These are phyloP conservation scores for Anoplius nigerrimus DNA, from an alignment of 2,888 invertebrate species.

Conservation along the genomic window DNA sequence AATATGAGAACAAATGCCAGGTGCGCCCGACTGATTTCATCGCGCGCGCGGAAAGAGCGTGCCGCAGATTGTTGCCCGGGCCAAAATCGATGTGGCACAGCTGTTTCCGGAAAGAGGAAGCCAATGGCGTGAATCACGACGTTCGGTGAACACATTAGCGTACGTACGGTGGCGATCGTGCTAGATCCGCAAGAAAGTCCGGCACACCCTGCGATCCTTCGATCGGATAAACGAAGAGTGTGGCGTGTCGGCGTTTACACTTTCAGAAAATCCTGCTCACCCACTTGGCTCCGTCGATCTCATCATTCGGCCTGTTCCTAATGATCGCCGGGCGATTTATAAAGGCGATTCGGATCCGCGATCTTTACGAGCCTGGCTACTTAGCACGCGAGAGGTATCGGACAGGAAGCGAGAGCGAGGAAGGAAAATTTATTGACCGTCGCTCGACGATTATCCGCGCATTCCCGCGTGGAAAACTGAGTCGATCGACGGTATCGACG, in stretches of 20 bases:
- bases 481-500: conserved; percentile 20
- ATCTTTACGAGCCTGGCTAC: conserved; percentile 27
- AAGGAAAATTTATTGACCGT: conserved; percentile 35
- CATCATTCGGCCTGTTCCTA: conserved; percentile 29
- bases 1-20: too few species aligned
- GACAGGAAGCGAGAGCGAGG: conserved; percentile 19
- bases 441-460: conserved; percentile 9
- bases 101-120: too few species aligned
- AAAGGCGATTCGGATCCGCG: conserved; percentile 34
- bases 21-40: too few species aligned
- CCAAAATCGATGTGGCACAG: too few species aligned
- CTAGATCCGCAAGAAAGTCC: too few species aligned
- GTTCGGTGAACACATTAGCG: too few species aligned
- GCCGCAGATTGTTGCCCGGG: too few species aligned
- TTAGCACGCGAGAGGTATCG: conserved; percentile 25
- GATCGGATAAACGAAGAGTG: not conserved
- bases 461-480: conserved; percentile 21
- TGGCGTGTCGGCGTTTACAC: not conserved
- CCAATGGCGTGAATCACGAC: too few species aligned
- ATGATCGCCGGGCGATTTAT: conserved; percentile 48
- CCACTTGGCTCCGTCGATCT: conserved; percentile 20
- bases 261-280: too few species aligned
- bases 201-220: too few species aligned
- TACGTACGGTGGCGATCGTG: too few species aligned
- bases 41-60: too few species aligned